phyloP scores from a whole-genome alignment of 2,797 vertebrate genomes.

The Odontamblyopus lacepedii region DNA sequence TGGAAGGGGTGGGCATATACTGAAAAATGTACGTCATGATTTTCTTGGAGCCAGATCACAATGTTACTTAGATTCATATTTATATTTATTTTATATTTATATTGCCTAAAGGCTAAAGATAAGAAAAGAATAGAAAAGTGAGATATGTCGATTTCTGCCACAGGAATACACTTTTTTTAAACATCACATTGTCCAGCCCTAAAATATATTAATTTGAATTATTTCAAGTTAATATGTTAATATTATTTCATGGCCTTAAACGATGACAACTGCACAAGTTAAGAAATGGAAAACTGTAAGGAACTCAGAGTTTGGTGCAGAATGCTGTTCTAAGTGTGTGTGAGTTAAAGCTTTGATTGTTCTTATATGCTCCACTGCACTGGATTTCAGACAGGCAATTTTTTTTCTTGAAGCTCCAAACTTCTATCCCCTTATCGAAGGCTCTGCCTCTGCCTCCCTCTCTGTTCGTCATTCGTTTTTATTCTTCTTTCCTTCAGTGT shows the following conservation, averaged over 20 bases:
- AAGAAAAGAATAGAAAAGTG: too few relatives aligned
- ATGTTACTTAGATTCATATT: too few relatives aligned
- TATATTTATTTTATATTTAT: too few relatives aligned
- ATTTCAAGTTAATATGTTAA: neutral
- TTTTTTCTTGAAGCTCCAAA: slow-evolving; percentile 54
- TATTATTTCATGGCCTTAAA: slow-evolving; percentile 28
- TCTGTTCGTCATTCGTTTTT: slow-evolving; percentile 36
- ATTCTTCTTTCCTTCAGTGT: slow-evolving; percentile 30
- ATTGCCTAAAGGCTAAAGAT: too few relatives aligned
- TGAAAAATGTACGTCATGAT: too few relatives aligned
- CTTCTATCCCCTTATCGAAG: slow-evolving; percentile 42
- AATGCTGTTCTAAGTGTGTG: slow-evolving; percentile 19
- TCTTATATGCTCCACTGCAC: slow-evolving; percentile 64
- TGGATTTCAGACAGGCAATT: slow-evolving; percentile 61
- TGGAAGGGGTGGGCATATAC: too few relatives aligned
- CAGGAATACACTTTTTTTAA: too few relatives aligned
- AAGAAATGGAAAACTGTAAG: slow-evolving; percentile 19
- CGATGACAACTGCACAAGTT: slow-evolving; percentile 22
- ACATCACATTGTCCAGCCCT: too few relatives aligned
- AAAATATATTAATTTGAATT: neutral
- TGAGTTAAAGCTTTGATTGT: slow-evolving; percentile 62
- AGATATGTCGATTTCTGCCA: too few relatives aligned
- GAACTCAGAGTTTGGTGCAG: slow-evolving; percentile 23
- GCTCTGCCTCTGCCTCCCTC: slow-evolving; percentile 15
- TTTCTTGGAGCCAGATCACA: too few relatives aligned